Percentiles rank a stretch among this genome's conserved stretches.
These are phyloP conservation scores for Sebastes fasciatus DNA, from an alignment of 2,113 vertebrate species.

Conservation along the genomic window DNA sequence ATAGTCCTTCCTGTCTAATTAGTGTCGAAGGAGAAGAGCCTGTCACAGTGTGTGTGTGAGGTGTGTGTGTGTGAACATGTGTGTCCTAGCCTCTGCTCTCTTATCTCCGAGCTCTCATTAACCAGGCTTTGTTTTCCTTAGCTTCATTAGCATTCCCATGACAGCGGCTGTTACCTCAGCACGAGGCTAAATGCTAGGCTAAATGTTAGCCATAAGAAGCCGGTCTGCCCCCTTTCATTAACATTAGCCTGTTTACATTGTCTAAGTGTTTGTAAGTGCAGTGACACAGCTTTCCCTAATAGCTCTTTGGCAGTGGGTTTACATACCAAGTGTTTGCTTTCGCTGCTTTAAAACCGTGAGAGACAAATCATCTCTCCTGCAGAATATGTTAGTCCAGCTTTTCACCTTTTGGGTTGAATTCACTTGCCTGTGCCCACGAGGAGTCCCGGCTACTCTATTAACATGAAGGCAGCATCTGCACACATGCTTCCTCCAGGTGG, in stretches of 20 bases:
- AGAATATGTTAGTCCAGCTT: constrained; percentile 37
- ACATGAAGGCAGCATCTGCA: constrained; percentile 58
- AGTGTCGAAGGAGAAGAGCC: constrained; percentile 64
- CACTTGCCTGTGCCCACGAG: constrained; percentile 49
- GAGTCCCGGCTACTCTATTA: constrained; percentile 54
- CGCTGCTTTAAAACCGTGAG: constrained; percentile 20
- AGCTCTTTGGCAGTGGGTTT: constrained; percentile 31
- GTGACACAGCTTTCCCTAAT: constrained; percentile 48
- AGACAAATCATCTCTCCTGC: constrained; percentile 47
- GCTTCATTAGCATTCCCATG: constrained; percentile 83
- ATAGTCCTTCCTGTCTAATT: constrained; percentile 80
- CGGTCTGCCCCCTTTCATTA: constrained; percentile 66
- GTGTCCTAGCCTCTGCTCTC: constrained; percentile 74
- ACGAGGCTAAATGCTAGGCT: constrained; percentile 76
- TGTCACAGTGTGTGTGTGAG: constrained; percentile 42
- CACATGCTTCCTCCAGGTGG: constrained; percentile 58
- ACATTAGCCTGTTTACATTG: constrained; percentile 64
- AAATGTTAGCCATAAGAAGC: constrained; percentile 64
- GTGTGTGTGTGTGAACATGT: constrained; percentile 25
- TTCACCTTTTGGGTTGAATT: constrained; percentile 41
- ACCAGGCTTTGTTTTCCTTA: constrained; percentile 84
- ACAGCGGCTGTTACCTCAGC: constrained; percentile 74
- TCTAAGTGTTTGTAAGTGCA: constrained; percentile 59
- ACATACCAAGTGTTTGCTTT: constrained; percentile 40
- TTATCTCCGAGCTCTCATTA: constrained; percentile 86